A percentile compares a stretch with the other conserved stretches of the same genome.
phyloP scores from a whole-genome alignment of 2,797 vertebrate species.

The Eulemur mongoz region DNA sequence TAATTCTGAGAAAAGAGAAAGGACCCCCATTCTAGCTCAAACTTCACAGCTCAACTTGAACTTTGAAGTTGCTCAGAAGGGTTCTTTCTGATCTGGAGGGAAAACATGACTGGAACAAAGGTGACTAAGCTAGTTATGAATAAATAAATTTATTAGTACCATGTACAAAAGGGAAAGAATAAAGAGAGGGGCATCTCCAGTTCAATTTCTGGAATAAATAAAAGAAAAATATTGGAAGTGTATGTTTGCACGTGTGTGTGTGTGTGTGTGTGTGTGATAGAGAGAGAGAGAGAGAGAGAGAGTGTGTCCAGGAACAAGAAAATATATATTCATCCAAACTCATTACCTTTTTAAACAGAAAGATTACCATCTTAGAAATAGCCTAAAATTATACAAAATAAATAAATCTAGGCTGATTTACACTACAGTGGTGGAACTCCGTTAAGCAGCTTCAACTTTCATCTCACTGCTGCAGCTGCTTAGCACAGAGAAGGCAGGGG shows the following conservation, averaged over 20 bases:
- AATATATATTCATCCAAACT: background rate
- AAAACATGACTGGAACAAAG: background rate
- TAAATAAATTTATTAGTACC: background rate
- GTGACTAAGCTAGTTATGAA: background rate
- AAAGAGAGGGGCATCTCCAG: background rate
- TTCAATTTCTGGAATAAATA: constrained; percentile 9
- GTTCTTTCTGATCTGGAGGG: background rate
- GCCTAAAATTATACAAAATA: background rate
- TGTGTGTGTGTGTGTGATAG: background rate
- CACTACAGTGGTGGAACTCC: background rate
- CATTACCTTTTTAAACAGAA: background rate
- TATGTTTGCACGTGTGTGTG: background rate
- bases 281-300: background rate
- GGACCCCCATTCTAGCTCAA: background rate
- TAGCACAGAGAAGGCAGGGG: background rate
- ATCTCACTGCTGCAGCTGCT: background rate
- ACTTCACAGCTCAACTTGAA: background rate
- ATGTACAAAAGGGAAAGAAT: background rate
- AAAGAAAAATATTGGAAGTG: background rate
- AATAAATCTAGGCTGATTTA: background rate
- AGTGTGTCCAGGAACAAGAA: background rate
- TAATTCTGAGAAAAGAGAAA: background rate
- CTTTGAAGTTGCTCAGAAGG: background rate
- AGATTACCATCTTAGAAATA: background rate
- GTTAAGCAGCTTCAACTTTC: background rate